These are phyloP conservation scores for Meteorus colon DNA, from an alignment of 2,888 invertebrate species.

Conservation along the genomic window DNA sequence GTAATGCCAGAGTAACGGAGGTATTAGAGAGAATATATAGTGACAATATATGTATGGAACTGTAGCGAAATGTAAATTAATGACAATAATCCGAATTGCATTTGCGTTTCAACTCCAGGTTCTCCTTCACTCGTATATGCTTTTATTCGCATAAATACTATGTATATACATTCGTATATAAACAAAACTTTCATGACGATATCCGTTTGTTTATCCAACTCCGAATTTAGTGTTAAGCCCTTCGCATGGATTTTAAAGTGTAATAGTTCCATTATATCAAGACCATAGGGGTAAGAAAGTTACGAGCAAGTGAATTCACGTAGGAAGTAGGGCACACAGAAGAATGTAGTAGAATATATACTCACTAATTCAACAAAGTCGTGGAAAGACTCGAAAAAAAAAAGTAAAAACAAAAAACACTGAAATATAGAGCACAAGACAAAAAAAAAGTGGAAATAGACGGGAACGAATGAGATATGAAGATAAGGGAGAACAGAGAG, in stretches of 20 bases:
- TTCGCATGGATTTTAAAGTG: not conserved
- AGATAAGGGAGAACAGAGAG: not conserved
- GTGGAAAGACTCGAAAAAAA: not conserved
- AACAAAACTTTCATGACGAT: not conserved
- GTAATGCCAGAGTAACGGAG: not conserved
- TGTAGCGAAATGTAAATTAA: conserved; percentile 26
- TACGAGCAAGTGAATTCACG: conserved; percentile 4
- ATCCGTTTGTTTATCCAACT: conserved; percentile 24
- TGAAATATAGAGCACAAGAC: not conserved
- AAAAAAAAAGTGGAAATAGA: not conserved
- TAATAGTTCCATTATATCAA: not conserved
- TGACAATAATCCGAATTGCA: conserved; percentile 28
- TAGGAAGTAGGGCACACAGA: not conserved
- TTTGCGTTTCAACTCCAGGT: not conserved
- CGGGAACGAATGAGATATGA: not conserved
- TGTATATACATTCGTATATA: not conserved
- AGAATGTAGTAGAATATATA: conserved; percentile 4
- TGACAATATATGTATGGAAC: conserved; percentile 3
- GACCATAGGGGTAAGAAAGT: conserved; percentile 1
- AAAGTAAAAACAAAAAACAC: not conserved
- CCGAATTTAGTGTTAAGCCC: conserved; percentile 1
- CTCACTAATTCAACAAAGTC: conserved; percentile 1
- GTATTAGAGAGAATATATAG: not conserved
- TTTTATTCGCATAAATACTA: not conserved
- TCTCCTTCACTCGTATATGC: not conserved